These are phyloP conservation scores for Frankliniella fusca DNA, from an alignment of 2,888 invertebrate species.

Conservation along the genomic window DNA sequence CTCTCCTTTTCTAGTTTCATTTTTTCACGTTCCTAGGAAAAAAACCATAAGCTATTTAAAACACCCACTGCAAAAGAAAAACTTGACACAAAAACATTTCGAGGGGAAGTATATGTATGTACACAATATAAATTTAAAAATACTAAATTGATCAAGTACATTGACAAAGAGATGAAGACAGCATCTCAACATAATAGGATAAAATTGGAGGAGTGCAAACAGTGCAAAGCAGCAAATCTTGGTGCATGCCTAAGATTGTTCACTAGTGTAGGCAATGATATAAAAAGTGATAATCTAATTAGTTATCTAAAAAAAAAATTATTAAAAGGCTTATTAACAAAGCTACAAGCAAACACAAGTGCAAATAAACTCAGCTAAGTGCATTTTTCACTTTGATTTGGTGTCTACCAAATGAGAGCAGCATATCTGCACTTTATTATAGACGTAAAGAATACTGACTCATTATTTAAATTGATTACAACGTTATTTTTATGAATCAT, in stretches of 20 bases:
- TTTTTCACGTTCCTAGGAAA: constrained; percentile 38
- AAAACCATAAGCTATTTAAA: not conserved
- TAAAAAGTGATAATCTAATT: too few species aligned
- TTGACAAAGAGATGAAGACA: not conserved
- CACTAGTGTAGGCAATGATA: too few species aligned
- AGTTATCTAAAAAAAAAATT: too few species aligned
- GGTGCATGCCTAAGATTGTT: too few species aligned
- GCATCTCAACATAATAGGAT: not conserved
- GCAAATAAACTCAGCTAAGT: too few species aligned
- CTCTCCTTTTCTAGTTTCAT: constrained; percentile 34
- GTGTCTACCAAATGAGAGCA: too few species aligned
- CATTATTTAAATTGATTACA: too few species aligned
- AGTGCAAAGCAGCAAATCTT: not conserved
- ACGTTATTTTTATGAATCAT: not conserved
- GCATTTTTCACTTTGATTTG: too few species aligned
- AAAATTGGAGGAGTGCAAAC: not conserved
- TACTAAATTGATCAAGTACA: not conserved
- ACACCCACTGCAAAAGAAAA: not conserved
- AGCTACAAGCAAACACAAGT: too few species aligned
- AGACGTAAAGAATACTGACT: too few species aligned
- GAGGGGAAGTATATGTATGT: not conserved
- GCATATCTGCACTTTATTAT: too few species aligned
- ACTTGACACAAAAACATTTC: not conserved
- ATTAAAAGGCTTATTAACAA: too few species aligned
- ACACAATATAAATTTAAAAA: not conserved